A percentile compares a stretch with the other conserved stretches of the same genome.
Evolutionary conservation across 2,888 invertebrate genomes (phyloP).

Genomic region (Napeogenes sylphis): DNA sequence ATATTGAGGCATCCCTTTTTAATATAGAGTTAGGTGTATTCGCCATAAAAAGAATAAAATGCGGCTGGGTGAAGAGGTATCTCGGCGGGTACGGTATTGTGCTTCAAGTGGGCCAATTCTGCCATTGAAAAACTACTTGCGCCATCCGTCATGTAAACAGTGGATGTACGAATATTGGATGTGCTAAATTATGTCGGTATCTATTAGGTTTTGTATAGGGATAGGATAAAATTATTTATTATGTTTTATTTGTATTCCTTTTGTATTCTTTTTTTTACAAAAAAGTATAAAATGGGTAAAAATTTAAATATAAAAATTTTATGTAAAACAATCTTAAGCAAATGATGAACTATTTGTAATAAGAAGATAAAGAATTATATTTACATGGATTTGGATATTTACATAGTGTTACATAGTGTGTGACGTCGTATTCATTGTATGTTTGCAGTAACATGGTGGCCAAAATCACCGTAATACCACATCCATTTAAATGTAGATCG

Average conservation of each 20-base stretch:
- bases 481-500: slow-evolving; percentile 36
- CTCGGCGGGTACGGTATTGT: slow-evolving; percentile 59
- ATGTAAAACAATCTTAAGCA: too few relatives aligned
- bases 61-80: slow-evolving; percentile 47
- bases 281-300: too few relatives aligned
- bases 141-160: slow-evolving; percentile 71
- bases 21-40: slow-evolving; percentile 10
- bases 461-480: slow-evolving; percentile 27
- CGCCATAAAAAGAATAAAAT: slow-evolving; percentile 40
- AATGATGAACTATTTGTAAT: too few relatives aligned
- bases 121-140: slow-evolving; percentile 64
- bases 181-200: slow-evolving; percentile 13
- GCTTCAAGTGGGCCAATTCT: slow-evolving; percentile 72
- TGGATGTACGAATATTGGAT: slow-evolving; percentile 32
- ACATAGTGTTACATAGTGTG: too few relatives aligned
- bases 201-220: too few relatives aligned
- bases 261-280: too few relatives aligned
- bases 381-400: background rate
- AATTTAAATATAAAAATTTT: too few relatives aligned
- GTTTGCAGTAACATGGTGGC: background rate
- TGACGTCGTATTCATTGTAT: too few relatives aligned
- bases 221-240: too few relatives aligned
- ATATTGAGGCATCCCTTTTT: slow-evolving; percentile 7
- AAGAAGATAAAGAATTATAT: too few relatives aligned
- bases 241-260: too few relatives aligned